Conservation (phyloP, 2,888 invertebrate species). For the Acleris holmiana region DNA sequence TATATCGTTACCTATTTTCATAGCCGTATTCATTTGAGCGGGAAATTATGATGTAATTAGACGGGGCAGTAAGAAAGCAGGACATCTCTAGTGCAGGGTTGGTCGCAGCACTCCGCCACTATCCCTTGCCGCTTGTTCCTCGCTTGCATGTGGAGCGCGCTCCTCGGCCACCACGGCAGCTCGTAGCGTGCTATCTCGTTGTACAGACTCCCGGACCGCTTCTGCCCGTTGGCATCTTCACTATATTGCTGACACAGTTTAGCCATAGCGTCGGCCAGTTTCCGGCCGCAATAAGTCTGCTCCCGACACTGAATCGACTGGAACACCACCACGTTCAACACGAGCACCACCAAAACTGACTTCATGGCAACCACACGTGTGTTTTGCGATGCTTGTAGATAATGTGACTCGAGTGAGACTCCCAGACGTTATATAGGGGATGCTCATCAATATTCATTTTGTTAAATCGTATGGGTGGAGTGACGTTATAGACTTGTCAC, state of each 20-base stretch:
- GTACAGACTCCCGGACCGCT: conserved; percentile 1
- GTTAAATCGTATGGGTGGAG: background rate
- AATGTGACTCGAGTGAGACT: background rate
- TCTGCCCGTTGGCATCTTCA: background rate
- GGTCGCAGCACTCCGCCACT: conserved; percentile 20
- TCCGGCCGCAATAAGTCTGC: conserved; percentile 13
- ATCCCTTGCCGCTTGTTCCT: conserved; percentile 15
- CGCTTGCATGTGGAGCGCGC: background rate
- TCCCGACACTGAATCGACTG: background rate
- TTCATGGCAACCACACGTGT: conserved; percentile 7
- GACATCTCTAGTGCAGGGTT: conserved; percentile 2
- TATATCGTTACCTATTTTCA: background rate
- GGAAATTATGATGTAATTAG: background rate
- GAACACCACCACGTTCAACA: conserved; percentile 5
- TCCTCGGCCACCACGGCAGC: conserved; percentile 1
- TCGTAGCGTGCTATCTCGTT: conserved; percentile 12
- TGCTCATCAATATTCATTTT: conserved; percentile 23
- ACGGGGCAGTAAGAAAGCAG: conserved; percentile 7
- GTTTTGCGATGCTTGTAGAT: background rate
- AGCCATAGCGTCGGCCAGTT: conserved; percentile 5
- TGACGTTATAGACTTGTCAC: conserved; percentile 17
- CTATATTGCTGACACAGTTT: conserved; percentile 2
- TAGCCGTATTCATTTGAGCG: no score
- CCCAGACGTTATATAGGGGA: conserved; percentile 16
- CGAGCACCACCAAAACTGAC: background rate